Evolutionary conservation across 2,797 vertebrate species (phyloP), one percentile per base, ranked within the genome.

Genomic region (Sphenodon punctatus): DNA sequence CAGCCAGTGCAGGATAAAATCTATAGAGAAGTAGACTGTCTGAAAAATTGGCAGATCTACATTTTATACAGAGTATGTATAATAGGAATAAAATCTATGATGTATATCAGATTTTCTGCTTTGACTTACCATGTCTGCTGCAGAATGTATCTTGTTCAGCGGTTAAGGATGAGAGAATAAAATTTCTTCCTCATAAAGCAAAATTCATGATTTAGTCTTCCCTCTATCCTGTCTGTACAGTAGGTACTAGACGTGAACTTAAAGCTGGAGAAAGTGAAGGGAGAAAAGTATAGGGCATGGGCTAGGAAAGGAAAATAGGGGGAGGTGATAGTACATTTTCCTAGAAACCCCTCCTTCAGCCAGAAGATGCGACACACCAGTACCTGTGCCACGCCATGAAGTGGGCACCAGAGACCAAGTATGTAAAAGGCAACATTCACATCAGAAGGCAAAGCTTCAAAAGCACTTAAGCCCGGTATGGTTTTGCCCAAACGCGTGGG

Each of bases 31-130:
- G 65, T 23, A 86, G 23, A 74, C 30, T 81, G 20, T 34, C 34
- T 55, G 58, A 61, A 80, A 59, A 85, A 61, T 72, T 30, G 39
- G 14, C 32, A 91, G 67, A 88, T 63, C 67, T 1, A 75, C 15
- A 67, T 22, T 46, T 75, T 83, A 36, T 4, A 69, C 14, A 65
- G 56, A 48, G 5, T 17, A 30, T 1, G 1, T 10, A 60, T 23
- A 71, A 30, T 3, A 80, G 22, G 48, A 76, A 63, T 16, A 64
- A 61, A 65, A 71, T 9, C 59, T 36, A 71, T 32, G 34, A 10
- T 39, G 71, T 45, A 42, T n/a, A 9, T 14, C 23, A 45, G 32
- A 72, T 34, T 49, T 43, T 41, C 39, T 64, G 3, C 25, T 67
- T 80, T 67, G 67, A 23, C 32, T 78, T 75, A 58, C 64, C 25